A percentile compares a stretch with the other conserved stretches of the same genome.
Evolutionary conservation across 2,113 vertebrate species (phyloP).

Genomic region (Ellobius talpinus): DNA sequence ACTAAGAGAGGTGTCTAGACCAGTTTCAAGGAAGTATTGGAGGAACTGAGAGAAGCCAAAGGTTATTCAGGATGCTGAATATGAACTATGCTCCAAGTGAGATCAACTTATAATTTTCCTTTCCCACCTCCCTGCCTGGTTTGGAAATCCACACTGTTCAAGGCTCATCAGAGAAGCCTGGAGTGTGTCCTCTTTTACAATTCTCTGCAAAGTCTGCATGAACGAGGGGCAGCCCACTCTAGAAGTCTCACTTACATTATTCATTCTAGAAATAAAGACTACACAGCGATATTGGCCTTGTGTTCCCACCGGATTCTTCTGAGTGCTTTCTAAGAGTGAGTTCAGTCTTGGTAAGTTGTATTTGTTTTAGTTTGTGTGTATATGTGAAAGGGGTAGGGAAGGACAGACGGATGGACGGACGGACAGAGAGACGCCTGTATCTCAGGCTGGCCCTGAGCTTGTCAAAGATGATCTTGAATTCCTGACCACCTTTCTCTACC

Average conservation of each 20-base stretch:
- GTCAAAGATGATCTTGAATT: background rate
- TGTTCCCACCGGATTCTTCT: background rate
- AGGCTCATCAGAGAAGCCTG: background rate
- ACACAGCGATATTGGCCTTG: background rate
- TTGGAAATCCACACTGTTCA: background rate
- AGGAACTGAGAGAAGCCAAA: background rate
- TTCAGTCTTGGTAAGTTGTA: background rate
- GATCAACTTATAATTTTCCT: background rate
- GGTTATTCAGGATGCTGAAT: background rate
- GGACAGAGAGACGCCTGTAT: background rate
- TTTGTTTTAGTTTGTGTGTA: background rate
- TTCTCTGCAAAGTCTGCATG: background rate
- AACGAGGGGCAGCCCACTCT: background rate
- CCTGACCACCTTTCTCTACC: no score
- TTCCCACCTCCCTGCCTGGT: background rate
- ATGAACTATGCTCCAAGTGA: background rate
- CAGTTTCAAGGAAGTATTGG: background rate
- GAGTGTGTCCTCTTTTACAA: background rate
- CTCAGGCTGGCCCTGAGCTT: background rate
- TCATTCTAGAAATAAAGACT: background rate
- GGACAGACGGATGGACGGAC: no score
- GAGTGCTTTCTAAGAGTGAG: background rate
- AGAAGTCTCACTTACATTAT: background rate
- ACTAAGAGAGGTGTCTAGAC: background rate
- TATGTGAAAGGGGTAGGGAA: background rate